These are phyloP conservation scores for Cherax destructor DNA, from an alignment of 1,140 invertebrate species.

Conservation along the genomic window DNA sequence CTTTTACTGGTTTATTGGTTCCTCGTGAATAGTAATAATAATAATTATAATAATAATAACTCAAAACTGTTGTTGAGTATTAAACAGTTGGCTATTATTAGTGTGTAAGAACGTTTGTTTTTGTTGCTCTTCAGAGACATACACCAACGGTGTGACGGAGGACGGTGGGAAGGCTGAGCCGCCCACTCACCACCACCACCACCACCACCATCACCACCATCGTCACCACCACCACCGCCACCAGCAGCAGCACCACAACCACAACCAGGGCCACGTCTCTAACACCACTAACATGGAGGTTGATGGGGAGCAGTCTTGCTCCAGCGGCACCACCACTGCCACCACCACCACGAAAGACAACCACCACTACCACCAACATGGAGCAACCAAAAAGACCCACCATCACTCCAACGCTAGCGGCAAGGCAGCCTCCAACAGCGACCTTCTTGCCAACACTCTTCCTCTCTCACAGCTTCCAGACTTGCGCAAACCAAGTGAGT, in stretches of 20 bases:
- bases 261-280: background rate
- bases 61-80: too few species aligned
- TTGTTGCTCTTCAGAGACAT: slow-evolving; percentile 12
- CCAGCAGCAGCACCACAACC: too few species aligned
- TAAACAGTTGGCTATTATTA: too few species aligned
- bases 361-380: background rate
- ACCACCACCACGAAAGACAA: background rate
- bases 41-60: too few species aligned
- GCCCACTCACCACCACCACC: background rate
- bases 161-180: background rate
- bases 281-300: background rate
- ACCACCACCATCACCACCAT: background rate
- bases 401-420: background rate
- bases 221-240: background rate
- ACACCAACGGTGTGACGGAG: slow-evolving; percentile 18
- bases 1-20: too few species aligned
- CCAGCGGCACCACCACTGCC: background rate
- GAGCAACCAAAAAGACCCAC: background rate
- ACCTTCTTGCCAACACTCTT: slow-evolving; percentile 9
- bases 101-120: too few species aligned
- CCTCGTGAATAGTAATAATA: too few species aligned
- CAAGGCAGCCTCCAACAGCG: background rate
- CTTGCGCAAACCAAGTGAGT: slow-evolving; percentile 53
- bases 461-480: slow-evolving; percentile 58
- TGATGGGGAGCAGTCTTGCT: slow-evolving; percentile 25